phyloP scores from a whole-genome alignment of 2,797 vertebrate species.

The Rhinella marina region DNA sequence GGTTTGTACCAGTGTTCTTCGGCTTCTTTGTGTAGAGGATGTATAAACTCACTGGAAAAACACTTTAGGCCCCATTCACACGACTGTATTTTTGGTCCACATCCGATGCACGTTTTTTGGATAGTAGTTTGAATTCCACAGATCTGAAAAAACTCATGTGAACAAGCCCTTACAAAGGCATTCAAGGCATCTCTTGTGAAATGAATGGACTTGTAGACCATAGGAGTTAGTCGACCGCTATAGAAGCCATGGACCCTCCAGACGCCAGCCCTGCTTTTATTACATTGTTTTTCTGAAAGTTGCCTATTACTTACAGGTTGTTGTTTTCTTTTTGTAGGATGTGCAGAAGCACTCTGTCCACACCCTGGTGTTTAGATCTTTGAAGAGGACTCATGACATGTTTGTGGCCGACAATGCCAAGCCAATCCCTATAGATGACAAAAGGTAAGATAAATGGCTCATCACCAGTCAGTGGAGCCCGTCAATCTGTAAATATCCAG shows the following conservation, averaged over 20 bases:
- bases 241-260: not conserved
- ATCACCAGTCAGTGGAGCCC: not conserved
- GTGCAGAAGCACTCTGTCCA: conserved; percentile 99
- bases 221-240: too few relatives aligned
- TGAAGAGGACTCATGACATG: conserved; percentile 98
- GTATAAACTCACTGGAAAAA: too few relatives aligned
- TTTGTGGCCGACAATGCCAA: conserved; percentile 97
- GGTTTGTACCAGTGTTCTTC: too few relatives aligned
- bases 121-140: too few relatives aligned
- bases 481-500: not conserved
- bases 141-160: too few relatives aligned
- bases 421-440: conserved; percentile 84
- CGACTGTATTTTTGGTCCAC: too few relatives aligned
- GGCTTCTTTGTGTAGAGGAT: too few relatives aligned
- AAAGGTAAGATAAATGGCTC: conserved; percentile 77
- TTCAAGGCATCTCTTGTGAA: too few relatives aligned
- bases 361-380: conserved; percentile 95
- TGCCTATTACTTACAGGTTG: not conserved
- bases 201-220: too few relatives aligned
- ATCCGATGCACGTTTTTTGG: too few relatives aligned
- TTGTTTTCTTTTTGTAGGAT: conserved; percentile 76
- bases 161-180: too few relatives aligned
- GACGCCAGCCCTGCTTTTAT: not conserved
- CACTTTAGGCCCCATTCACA: too few relatives aligned
- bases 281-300: not conserved